phyloP scores from a whole-genome alignment of 2,888 invertebrate species.

The Polydesmus complanatus region DNA sequence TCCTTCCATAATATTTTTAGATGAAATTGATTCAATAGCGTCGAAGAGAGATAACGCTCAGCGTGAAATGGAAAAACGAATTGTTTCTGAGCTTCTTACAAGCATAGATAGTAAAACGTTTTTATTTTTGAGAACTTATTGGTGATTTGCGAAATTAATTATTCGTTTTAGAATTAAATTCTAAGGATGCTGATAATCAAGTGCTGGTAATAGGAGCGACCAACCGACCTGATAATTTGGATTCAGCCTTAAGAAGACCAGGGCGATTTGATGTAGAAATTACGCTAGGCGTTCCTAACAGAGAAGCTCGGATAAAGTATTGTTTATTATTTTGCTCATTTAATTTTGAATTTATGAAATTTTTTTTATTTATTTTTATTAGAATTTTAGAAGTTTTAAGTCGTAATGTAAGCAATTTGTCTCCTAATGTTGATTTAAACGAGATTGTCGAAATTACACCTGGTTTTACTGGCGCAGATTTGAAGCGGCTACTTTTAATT shows the following conservation, averaged over 20 bases:
- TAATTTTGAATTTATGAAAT: not conserved
- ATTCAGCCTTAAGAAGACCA: conserved; percentile 78
- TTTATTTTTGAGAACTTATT: not conserved
- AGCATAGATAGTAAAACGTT: no score
- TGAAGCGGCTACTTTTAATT: no score
- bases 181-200: conserved; percentile 42
- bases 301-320: conserved; percentile 48
- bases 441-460: conserved; percentile 72
- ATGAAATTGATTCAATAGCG: conserved; percentile 94
- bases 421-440: conserved; percentile 53
- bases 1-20: conserved; percentile 80
- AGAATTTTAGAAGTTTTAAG: conserved; percentile 64
- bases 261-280: conserved; percentile 92
- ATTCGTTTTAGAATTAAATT: conserved; percentile 34
- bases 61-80: conserved; percentile 88
- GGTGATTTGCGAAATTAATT: conserved; percentile 16
- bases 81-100: conserved; percentile 92
- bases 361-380: conserved; percentile 22
- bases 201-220: conserved; percentile 90
- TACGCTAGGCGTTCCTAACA: conserved; percentile 80
- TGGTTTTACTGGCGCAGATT: conserved; percentile 91
- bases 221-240: conserved; percentile 78
- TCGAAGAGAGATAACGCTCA: conserved; percentile 77
- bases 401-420: conserved; percentile 48
- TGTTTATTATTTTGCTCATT: not conserved